Evolutionary conservation across 2,797 vertebrate genomes (phyloP).

Genomic region (Coreius guichenoti): DNA sequence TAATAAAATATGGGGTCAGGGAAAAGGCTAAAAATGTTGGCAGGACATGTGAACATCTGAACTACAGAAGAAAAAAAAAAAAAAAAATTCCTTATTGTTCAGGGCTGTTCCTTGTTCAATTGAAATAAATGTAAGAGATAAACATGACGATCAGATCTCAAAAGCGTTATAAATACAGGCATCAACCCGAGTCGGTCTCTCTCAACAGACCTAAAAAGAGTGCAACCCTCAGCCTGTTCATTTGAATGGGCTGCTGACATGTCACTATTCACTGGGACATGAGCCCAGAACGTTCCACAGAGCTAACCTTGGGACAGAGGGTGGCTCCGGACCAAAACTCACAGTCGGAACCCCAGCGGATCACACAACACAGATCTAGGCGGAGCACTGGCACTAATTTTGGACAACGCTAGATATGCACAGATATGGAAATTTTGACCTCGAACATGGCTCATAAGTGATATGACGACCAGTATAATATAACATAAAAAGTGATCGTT

Average conservation of each 20-base stretch:
- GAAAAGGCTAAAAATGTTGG: background rate
- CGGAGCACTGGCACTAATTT: constrained; percentile 16
- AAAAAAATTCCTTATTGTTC: background rate
- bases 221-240: constrained; percentile 82
- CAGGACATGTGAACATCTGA: background rate
- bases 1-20: background rate
- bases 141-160: constrained; percentile 1
- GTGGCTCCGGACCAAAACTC: constrained; percentile 64
- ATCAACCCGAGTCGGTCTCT: constrained; percentile 67
- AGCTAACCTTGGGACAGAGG: constrained; percentile 75
- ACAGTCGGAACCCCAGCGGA: constrained; percentile 59
- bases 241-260: constrained; percentile 85
- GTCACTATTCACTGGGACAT: constrained; percentile 82
- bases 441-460: background rate
- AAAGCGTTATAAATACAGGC: constrained; percentile 61
- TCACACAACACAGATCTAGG: constrained; percentile 55
- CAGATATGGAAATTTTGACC: background rate
- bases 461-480: background rate
- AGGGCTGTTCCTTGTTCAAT: background rate
- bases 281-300: constrained; percentile 83
- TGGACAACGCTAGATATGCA: constrained; percentile 37
- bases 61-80: background rate
- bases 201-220: constrained; percentile 72
- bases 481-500: too few relatives aligned
- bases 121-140: background rate